Base-by-base conservation (phyloP, 2,888 invertebrate genomes). In the Drosophila picticornis region DNA sequence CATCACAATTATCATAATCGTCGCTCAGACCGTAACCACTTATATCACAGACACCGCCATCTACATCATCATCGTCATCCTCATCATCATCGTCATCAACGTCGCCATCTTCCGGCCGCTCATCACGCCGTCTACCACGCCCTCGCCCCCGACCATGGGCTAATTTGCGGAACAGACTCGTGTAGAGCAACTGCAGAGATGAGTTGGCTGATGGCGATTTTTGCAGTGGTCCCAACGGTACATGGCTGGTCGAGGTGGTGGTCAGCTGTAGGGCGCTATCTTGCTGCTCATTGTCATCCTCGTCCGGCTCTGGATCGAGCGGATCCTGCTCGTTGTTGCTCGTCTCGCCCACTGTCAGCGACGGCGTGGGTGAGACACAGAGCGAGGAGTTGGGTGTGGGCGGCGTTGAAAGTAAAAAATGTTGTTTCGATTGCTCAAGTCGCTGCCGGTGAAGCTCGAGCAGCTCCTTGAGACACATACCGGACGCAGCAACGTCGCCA, bases 371-470 rank as follows among this genome's bases (percentile, higher is more conserved):
- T 51, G 89, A 81, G 51, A 79, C 89, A 63, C 85, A 85, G 52
- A 83, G 81, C 25, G 91, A 90, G 58, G 90, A 88, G 31, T 83
- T 88, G 58, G 91, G 90, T 70, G 92, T 89, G 63, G 92, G 87
- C 78, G 92, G 84, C 75, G 92, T 88, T 84, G 92, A 92, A 90
- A 92, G 88, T 87, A 92, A 85, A 92, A 92, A 92, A 86, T 88
- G 89, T 90, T 91, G 91, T 87, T 92, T 92, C 78, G 91, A 90
- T 92, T 87, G 89, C 80, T 91, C 90, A 80, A 90, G 91, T 58
- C 92, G 91, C 81, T 90, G 90, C 78, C 92, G 81, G 81, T 92
- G 91, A 48, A 92, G 84, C 72, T 90, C 80, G 80, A 92, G 86
- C 76, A 92, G 84, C 81, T 92, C 90, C 82, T 82, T 90, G 81